phyloP scores from a whole-genome alignment of 2,888 invertebrate genomes.

The Lasius fuliginosus region DNA sequence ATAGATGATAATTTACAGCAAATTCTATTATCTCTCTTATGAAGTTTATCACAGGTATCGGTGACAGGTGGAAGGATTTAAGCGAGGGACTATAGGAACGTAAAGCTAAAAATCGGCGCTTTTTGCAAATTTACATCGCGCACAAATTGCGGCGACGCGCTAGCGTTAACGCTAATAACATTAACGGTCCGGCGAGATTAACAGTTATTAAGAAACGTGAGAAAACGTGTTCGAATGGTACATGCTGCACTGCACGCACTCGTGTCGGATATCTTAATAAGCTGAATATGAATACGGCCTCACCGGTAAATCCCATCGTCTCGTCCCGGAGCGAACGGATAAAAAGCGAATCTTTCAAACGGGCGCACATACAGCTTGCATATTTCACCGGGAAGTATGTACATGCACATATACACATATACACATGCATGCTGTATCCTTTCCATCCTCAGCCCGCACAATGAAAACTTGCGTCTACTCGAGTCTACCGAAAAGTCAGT shows the following conservation, averaged over 20 bases:
- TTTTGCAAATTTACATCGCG: conserved; percentile 43
- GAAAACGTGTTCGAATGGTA: conserved; percentile 51
- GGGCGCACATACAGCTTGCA: conserved; percentile 34
- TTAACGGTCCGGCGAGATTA: conserved; percentile 54
- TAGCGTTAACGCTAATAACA: conserved; percentile 53
- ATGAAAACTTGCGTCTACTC: background rate
- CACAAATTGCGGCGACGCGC: conserved; percentile 29
- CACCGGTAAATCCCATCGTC: conserved; percentile 51
- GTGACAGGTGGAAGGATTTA: conserved; percentile 44
- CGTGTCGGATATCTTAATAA: conserved; percentile 55
- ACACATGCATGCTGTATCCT: background rate
- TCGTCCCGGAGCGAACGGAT: conserved; percentile 4
- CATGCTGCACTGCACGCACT: conserved; percentile 14
- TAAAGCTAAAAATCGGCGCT: background rate
- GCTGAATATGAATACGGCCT: conserved; percentile 54
- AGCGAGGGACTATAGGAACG: conserved; percentile 2
- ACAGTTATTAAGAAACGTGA: conserved; percentile 58
- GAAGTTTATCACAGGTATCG: conserved; percentile 19
- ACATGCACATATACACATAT: background rate
- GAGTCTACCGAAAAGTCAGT: conserved; percentile 28
- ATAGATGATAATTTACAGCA: background rate
- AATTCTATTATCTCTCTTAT: conserved; percentile 27
- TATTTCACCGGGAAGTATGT: conserved; percentile 19
- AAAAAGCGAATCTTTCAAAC: conserved; percentile 50
- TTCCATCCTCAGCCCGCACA: background rate